A percentile compares a stretch with the other conserved stretches of the same genome.
Evolutionary conservation across 2,113 vertebrate species (phyloP).

Genomic region (Myanophis thanlyinensis): DNA sequence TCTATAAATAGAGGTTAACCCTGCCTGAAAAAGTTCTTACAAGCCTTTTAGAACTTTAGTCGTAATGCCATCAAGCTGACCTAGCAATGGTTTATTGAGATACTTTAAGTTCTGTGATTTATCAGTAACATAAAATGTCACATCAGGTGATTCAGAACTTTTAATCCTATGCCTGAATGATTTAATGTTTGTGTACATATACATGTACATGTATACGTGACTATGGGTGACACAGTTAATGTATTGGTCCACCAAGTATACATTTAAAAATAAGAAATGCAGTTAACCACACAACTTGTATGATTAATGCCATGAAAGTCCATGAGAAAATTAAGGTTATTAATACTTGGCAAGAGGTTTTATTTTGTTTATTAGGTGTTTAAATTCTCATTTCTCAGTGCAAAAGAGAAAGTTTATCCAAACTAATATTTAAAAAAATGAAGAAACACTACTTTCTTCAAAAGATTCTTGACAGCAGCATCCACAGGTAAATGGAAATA

Average conservation of each 20-base stretch:
- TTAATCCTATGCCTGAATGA: slow-evolving; percentile 66
- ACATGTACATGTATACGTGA: slow-evolving; percentile 62
- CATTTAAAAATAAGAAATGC: slow-evolving; percentile 72
- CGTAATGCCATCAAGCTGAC: slow-evolving; percentile 61
- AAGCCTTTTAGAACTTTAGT: slow-evolving; percentile 78
- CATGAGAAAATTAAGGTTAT: slow-evolving; percentile 67
- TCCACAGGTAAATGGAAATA: slow-evolving; percentile 44
- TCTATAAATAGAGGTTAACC: slow-evolving; percentile 73
- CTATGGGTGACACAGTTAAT: slow-evolving; percentile 61
- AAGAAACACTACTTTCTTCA: slow-evolving; percentile 41
- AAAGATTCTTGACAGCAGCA: slow-evolving; percentile 41
- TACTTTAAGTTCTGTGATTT: slow-evolving; percentile 62
- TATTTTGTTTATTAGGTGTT: slow-evolving; percentile 66
- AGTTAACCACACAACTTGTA: slow-evolving; percentile 71
- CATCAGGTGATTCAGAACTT: slow-evolving; percentile 68
- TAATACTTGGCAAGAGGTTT: slow-evolving; percentile 68
- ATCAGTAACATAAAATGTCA: slow-evolving; percentile 69
- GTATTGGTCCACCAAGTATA: slow-evolving; percentile 77
- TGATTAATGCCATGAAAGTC: slow-evolving; percentile 73
- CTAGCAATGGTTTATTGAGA: slow-evolving; percentile 73
- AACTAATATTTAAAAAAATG: slow-evolving; percentile 56
- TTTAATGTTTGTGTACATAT: slow-evolving; percentile 64
- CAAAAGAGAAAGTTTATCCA: slow-evolving; percentile 68
- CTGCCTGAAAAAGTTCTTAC: slow-evolving; percentile 59
- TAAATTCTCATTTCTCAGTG: slow-evolving; percentile 73